Base-by-base conservation (phyloP, 2,113 vertebrate species). In the Perca fluviatilis region DNA sequence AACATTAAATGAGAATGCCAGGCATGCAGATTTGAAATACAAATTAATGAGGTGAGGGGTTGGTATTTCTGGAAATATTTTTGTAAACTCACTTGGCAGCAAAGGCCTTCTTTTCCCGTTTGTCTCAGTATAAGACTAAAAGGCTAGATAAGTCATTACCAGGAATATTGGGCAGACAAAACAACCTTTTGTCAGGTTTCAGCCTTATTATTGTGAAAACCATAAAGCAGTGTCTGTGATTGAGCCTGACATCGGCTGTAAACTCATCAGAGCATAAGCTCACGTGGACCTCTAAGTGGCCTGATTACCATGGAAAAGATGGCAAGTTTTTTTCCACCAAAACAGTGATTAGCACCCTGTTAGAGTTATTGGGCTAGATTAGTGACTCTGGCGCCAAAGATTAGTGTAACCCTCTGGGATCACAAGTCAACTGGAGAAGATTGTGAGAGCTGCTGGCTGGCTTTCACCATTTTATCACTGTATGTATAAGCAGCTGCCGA, bases 231-330 rank as follows among this genome's bases (percentile, higher is more conserved):
- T 21, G 58, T 77, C 36, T 27, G 68, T 86, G 80, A 86, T 88
- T 93, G 87, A 67, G 74, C 62, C 49, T 89, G 89, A 90, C 92
- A 88, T 69, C 30, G 3, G 67, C 68, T 86, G 78, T 83, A 88
- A 91, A 89, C 84, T 87, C 79, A 71, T 82, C 79, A 83, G 77
- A 50, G 58, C 58, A 27, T 27, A 46, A 85, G 30, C 73, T 79
- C 54, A 64, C 64, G 3, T 49, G 58, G 67, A 64, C 82, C 58
- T 83, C 83, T 86, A 86, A 91, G 83, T 84, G 58, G 80, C 73
- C 69, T 88, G 85, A 91, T 89, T 88, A 70, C 67, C 67, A 83
- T 80, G 74, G 82, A 89, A 90, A 75, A 72, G 19, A 54, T 88
- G 77, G 53, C 79, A 82, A 6, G 33, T 5, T 21, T 49, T 36